These are phyloP conservation scores for Trichonephila clavata DNA, from an alignment of 1,140 invertebrate species.

Conservation along the genomic window DNA sequence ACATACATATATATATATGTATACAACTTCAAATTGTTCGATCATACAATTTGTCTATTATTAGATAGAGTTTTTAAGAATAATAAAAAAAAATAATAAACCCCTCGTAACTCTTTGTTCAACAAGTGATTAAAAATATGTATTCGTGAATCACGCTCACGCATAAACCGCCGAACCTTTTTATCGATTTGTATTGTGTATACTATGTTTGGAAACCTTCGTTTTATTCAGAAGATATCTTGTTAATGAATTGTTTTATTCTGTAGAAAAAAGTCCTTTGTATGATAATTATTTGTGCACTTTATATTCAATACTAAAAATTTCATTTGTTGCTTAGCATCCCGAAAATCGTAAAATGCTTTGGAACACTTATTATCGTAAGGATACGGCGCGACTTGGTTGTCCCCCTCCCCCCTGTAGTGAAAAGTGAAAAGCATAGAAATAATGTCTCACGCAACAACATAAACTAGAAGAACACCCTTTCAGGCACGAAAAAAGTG, in stretches of 20 bases:
- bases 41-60: too few species aligned
- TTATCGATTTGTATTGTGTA: neutral
- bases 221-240: neutral
- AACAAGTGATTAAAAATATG: neutral
- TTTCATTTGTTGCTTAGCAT: conserved; percentile 32
- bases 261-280: neutral
- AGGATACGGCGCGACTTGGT: neutral
- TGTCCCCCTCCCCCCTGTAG: neutral
- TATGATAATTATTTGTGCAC: neutral
- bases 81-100: neutral
- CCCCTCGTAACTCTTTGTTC: too few species aligned
- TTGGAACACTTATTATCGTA: neutral
- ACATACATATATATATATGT: too few species aligned
- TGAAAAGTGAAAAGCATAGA: neutral
- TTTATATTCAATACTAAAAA: conserved; percentile 19
- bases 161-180: neutral
- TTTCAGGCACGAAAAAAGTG: conserved; percentile 9
- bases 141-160: neutral
- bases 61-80: too few species aligned
- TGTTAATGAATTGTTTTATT: neutral
- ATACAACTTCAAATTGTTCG: too few species aligned
- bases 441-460: neutral
- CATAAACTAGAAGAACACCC: neutral
- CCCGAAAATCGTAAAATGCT: neutral
- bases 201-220: neutral